phyloP scores from a whole-genome alignment of 35 echinoderm and acorn worm species.

The Nesometra sesokonis region DNA sequence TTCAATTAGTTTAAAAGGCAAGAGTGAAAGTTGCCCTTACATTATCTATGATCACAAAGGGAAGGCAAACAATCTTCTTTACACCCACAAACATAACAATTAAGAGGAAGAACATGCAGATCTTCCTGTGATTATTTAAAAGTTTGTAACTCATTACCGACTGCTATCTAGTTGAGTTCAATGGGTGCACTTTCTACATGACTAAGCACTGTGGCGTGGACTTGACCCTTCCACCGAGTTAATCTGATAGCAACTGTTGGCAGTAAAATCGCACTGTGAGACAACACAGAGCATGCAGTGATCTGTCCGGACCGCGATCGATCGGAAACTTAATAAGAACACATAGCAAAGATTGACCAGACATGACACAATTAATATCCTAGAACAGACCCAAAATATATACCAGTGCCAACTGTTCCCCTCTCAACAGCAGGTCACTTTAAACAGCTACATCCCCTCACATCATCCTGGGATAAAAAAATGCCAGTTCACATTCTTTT shows the following conservation, averaged over 20 bases:
- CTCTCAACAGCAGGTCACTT: not conserved
- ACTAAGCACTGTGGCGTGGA: not conserved
- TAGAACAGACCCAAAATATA: not conserved
- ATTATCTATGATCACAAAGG: not conserved
- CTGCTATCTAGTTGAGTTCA: not conserved
- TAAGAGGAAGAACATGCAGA: not conserved
- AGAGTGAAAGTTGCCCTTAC: not conserved
- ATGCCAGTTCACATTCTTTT: not conserved
- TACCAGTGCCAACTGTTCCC: not conserved
- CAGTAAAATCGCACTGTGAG: not conserved
- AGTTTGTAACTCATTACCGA: not conserved
- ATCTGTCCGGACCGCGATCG: not conserved
- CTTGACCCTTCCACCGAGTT: not conserved
- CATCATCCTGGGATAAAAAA: not conserved
- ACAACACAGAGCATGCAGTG: not conserved
- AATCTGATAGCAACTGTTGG: not conserved
- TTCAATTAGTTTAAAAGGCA: not conserved
- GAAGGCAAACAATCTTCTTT: not conserved
- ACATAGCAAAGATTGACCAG: not conserved
- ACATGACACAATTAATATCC: not conserved
- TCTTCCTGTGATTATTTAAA: not conserved
- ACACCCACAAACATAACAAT: not conserved
- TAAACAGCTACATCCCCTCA: not conserved
- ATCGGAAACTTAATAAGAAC: not conserved
- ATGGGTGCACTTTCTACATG: not conserved